These are phyloP conservation scores for Lepus oiostolus DNA, from an alignment of 2,797 vertebrate species.

Conservation along the genomic window DNA sequence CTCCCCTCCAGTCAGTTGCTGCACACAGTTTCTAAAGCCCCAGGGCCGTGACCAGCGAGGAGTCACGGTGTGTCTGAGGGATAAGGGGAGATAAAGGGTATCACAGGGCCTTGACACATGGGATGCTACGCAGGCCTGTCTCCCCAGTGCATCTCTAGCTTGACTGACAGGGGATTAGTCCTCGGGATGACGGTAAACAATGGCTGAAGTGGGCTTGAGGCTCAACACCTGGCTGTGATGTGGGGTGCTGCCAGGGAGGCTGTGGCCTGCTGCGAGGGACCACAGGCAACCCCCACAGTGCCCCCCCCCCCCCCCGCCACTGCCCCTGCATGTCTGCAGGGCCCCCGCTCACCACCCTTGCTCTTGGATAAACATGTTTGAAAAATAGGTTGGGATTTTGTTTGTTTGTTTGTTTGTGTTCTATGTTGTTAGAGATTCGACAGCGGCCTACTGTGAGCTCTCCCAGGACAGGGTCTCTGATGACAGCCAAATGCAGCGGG, in stretches of 20 bases:
- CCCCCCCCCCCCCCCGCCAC: not conserved
- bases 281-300: slow-evolving; percentile 1
- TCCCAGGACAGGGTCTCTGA: not conserved
- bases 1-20: slow-evolving; percentile 68
- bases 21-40: slow-evolving; percentile 79
- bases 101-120: slow-evolving; percentile 88
- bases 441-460: not conserved
- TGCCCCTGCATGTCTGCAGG: too few relatives aligned
- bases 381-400: not conserved
- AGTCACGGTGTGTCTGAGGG: slow-evolving; percentile 86
- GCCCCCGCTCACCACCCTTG: not conserved
- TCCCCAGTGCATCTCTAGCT: slow-evolving; percentile 86
- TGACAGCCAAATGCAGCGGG: not conserved
- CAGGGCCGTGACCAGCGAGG: slow-evolving; percentile 83
- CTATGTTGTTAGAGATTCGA: not conserved
- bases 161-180: slow-evolving; percentile 90
- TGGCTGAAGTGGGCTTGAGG: slow-evolving; percentile 84
- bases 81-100: slow-evolving; percentile 88
- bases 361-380: slow-evolving; percentile 28
- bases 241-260: slow-evolving; percentile 42
- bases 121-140: slow-evolving; percentile 89
- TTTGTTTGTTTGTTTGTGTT: slow-evolving; percentile 69
- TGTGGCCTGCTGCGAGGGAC: slow-evolving; percentile 46
- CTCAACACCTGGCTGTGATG: slow-evolving; percentile 87
- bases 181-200: slow-evolving; percentile 87